A percentile compares a stretch with the other conserved stretches of the same genome.
These are phyloP conservation scores for Phylloscopus trochiloides DNA, from an alignment of 2,113 vertebrate species.

Conservation along the genomic window DNA sequence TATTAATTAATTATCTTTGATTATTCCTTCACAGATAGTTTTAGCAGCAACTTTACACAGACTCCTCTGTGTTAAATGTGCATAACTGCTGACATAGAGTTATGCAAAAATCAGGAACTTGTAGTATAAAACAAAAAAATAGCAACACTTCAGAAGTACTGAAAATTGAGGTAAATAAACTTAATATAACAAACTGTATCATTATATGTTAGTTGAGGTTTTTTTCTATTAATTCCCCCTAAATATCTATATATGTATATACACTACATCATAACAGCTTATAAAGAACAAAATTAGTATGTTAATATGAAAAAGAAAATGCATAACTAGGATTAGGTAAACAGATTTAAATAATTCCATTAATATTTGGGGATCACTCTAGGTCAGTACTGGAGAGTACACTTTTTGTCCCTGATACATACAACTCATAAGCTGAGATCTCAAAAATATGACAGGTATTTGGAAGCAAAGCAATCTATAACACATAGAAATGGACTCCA, in stretches of 20 bases:
- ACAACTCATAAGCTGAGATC: background rate
- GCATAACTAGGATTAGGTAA: background rate
- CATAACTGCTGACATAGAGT: background rate
- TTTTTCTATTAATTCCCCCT: background rate
- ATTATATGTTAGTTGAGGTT: background rate
- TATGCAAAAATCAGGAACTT: background rate
- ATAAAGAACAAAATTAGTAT: background rate
- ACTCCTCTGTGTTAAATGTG: background rate
- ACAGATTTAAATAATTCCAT: background rate
- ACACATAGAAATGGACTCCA: background rate
- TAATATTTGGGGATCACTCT: background rate
- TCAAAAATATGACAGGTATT: background rate
- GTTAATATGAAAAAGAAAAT: background rate
- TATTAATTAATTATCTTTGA: background rate
- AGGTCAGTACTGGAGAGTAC: background rate
- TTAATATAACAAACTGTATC: background rate
- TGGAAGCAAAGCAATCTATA: background rate
- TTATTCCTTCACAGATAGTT: background rate
- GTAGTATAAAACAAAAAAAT: background rate
- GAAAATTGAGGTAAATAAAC: background rate
- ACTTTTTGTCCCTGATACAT: background rate
- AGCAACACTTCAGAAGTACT: background rate
- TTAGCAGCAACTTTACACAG: background rate
- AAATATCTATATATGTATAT: background rate
- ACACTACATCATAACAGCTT: background rate